Conservation (phyloP, 2,888 invertebrate species). For the Bimastos eiseni region DNA sequence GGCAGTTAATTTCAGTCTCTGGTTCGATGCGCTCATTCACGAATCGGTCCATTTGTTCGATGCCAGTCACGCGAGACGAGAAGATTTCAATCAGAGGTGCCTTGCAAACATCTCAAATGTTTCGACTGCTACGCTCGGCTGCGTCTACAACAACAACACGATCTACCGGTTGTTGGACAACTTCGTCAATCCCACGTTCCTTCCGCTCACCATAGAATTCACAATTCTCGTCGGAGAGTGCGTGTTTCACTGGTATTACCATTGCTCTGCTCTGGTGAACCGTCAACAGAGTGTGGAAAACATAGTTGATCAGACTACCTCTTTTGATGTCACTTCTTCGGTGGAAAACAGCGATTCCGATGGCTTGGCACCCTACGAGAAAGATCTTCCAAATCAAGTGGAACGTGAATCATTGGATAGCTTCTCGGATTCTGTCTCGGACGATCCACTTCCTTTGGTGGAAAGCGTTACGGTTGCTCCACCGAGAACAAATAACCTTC, state of each 20-base stretch:
- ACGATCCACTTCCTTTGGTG: no score
- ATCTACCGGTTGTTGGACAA: background rate
- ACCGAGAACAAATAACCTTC: no score
- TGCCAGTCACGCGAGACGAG: background rate
- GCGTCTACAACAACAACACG: constrained; percentile 24
- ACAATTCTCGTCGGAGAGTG: constrained; percentile 25
- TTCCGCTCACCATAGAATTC: constrained; percentile 28
- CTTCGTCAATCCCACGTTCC: background rate
- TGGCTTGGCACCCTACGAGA: no score
- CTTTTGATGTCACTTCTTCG: background rate
- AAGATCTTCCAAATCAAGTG: no score
- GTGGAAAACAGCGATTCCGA: background rate
- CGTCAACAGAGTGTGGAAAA: background rate
- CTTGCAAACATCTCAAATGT: background rate
- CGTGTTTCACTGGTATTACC: constrained; percentile 24
- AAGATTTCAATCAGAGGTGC: background rate
- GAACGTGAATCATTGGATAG: no score
- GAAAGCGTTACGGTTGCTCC: no score
- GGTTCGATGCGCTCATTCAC: constrained; percentile 37
- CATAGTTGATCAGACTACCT: no score
- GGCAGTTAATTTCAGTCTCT: constrained; percentile 34
- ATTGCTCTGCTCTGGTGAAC: constrained; percentile 8
- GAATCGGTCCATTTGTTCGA: constrained; percentile 22
- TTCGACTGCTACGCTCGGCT: background rate
- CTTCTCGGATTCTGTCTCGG: no score